Base-by-base conservation (phyloP, 2,888 invertebrate genomes). In the Caenorhabditis angaria region DNA sequence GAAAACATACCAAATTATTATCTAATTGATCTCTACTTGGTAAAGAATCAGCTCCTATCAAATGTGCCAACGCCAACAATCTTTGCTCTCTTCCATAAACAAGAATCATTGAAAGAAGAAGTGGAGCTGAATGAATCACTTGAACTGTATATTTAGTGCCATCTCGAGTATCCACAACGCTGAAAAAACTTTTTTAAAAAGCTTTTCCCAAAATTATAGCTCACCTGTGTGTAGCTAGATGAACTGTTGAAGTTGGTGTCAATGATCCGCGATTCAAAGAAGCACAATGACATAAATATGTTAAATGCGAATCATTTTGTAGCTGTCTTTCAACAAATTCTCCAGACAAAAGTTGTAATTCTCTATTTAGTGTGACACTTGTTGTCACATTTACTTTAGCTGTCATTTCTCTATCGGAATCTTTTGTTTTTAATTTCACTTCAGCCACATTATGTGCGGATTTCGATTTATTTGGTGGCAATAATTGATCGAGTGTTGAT, bases 81-180 rank as follows among this genome's bases (percentile, higher is more conserved):
- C 85, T 68, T 70, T 80, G 80, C 35, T 80, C 85, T 68, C 70
- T 61, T 0, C 82, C 82, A 59, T 85, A 89, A 32, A 90, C 88
- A 61, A 90, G 88, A 14, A 90, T 87, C 66, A 88, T 88, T n/a
- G 90, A 90, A 81, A 89, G 88, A 65, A 89, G 82, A 70, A 89
- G 80, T 2, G 88, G 86, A 3, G 89, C 86, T 27, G 88, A 88
- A 82, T 90, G 90, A 25, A 90, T 87, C 3, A 90, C 85, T 61
- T 89, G 89, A 41, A 88, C 89, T 1, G 88, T 88, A 81, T 89
- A 90, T 88, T 88, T 72, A 81, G 88, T 82, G 81, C 88, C 69
- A 82, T 88, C 84, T 82, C 88, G 83, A 77, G 89, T 59, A 77
- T 85, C 68, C 82, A 84, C 88, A 20, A 88, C 81, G 50, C 88